Conservation (phyloP, 2,113 vertebrate genomes). For the Thalassarche chlororhynchos region DNA sequence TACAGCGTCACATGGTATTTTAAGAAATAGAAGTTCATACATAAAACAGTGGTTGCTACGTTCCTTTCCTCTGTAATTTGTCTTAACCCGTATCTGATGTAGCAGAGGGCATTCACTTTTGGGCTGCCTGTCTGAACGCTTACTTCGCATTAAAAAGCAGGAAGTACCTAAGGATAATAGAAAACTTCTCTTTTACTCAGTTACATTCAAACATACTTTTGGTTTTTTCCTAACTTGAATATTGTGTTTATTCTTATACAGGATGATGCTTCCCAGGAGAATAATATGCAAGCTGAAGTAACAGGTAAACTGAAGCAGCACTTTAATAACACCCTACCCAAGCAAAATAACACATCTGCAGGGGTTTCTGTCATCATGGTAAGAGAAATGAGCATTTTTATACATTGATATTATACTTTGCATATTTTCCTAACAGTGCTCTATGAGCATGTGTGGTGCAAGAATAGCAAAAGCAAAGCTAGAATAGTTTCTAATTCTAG, state of each 20-base stretch:
- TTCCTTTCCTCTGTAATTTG: neutral
- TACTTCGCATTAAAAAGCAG: neutral
- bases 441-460: neutral
- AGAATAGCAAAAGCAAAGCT: slow-evolving; percentile 43
- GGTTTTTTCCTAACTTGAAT: neutral
- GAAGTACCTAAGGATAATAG: neutral
- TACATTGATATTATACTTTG: neutral
- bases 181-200: neutral
- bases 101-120: neutral
- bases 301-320: slow-evolving; percentile 97
- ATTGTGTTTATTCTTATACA: slow-evolving; percentile 34
- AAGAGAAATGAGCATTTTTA: slow-evolving; percentile 57
- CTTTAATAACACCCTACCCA: slow-evolving; percentile 89
- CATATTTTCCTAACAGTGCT: slow-evolving; percentile 16
- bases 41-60: neutral
- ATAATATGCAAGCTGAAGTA: slow-evolving; percentile 95
- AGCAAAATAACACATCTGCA: slow-evolving; percentile 86
- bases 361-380: slow-evolving; percentile 96
- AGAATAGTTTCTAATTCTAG: neutral
- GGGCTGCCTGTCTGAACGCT: neutral
- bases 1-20: neutral
- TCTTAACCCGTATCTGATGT: neutral
- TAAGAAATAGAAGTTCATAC: neutral
- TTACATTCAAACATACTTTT: neutral
- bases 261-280: slow-evolving; percentile 88